Evolutionary conservation across 1,140 invertebrate species (phyloP).

Genomic region (Nephila pilipes): DNA sequence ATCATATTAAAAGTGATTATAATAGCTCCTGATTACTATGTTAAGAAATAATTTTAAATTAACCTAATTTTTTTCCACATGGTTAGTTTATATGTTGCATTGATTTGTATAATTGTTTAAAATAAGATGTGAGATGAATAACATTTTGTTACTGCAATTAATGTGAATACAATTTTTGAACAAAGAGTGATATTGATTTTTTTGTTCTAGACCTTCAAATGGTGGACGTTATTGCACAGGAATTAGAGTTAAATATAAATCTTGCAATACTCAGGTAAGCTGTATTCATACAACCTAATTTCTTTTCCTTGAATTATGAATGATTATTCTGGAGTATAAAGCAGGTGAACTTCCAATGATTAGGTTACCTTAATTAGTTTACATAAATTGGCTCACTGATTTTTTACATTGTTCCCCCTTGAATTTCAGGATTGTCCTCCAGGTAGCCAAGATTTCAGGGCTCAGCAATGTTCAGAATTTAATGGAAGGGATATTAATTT

Average conservation of each 20-base stretch:
- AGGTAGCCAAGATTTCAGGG: slow-evolving; percentile 85
- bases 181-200: background rate
- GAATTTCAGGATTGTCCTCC: slow-evolving; percentile 84
- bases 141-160: too few relatives aligned
- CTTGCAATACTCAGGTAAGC: slow-evolving; percentile 83
- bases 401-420: background rate
- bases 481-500: slow-evolving; percentile 86
- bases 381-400: background rate
- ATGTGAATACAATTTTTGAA: too few relatives aligned
- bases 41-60: too few relatives aligned
- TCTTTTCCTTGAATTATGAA: background rate
- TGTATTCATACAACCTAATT: background rate
- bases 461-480: slow-evolving; percentile 89
- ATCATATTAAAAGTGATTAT: too few relatives aligned
- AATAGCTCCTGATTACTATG: too few relatives aligned
- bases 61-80: too few relatives aligned
- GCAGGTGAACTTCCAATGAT: too few relatives aligned
- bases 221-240: slow-evolving; percentile 89
- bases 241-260: slow-evolving; percentile 87
- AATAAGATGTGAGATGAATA: too few relatives aligned
- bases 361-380: too few relatives aligned
- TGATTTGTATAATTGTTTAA: too few relatives aligned
- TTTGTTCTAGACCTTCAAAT: slow-evolving; percentile 82
- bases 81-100: too few relatives aligned
- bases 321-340: too few relatives aligned